These are phyloP conservation scores for Epistrophe eligans DNA, from an alignment of 2,888 invertebrate species.

Conservation along the genomic window DNA sequence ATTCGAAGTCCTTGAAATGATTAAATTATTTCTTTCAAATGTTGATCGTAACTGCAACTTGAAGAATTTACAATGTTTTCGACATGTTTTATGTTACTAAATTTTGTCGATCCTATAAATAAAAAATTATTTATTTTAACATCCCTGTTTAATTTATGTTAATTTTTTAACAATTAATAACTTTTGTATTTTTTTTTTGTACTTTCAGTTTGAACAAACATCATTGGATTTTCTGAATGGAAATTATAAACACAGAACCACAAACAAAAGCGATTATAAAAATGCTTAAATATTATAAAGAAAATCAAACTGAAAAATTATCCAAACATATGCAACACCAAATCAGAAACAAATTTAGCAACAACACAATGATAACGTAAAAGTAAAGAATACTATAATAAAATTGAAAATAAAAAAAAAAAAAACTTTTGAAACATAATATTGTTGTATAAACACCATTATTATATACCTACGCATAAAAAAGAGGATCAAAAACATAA, in stretches of 20 bases:
- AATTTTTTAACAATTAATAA: neutral
- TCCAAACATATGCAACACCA: conserved; percentile 38
- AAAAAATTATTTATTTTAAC: no score
- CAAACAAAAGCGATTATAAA: conserved; percentile 32
- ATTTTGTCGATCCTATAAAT: no score
- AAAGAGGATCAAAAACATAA: conserved; percentile 38
- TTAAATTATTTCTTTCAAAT: no score
- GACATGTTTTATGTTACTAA: no score
- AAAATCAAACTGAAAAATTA: conserved; percentile 51
- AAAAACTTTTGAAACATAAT: conserved; percentile 44
- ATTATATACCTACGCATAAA: conserved; percentile 15
- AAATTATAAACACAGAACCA: conserved; percentile 47
- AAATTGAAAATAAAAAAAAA: conserved; percentile 6
- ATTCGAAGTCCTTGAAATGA: conserved; percentile 12
- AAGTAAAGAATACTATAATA: conserved; percentile 31
- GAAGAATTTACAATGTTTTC: no score
- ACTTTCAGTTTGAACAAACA: conserved; percentile 59
- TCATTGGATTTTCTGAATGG: conserved; percentile 51
- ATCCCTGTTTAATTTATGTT: no score
- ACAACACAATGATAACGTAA: conserved; percentile 70
- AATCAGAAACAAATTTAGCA: conserved; percentile 52
- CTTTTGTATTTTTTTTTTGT: neutral
- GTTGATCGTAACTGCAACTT: no score
- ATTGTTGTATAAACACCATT: conserved; percentile 62
- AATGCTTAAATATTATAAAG: conserved; percentile 67